These are phyloP conservation scores for Drepana falcataria DNA, from an alignment of 2,888 invertebrate species.

Conservation along the genomic window DNA sequence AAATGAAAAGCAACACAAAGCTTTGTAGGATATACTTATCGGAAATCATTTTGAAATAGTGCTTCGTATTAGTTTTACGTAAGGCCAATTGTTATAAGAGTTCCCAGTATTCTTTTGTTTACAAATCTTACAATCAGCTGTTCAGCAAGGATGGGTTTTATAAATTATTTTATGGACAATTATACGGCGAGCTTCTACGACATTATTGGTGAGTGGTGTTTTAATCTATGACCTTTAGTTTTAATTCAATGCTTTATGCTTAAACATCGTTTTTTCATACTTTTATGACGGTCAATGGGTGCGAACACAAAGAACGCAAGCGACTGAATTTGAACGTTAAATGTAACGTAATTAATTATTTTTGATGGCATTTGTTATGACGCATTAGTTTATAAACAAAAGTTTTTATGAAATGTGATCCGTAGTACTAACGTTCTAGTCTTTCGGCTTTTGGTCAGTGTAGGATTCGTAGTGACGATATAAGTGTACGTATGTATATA, in stretches of 20 bases:
- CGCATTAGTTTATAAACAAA: too few relatives aligned
- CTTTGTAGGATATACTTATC: constrained; percentile 26
- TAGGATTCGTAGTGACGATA: too few relatives aligned
- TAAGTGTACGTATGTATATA: too few relatives aligned
- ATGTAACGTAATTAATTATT: too few relatives aligned
- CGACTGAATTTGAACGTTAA: too few relatives aligned
- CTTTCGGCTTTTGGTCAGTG: too few relatives aligned
- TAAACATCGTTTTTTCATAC: not conserved
- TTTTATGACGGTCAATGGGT: too few relatives aligned
- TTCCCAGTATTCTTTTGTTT: constrained; percentile 15
- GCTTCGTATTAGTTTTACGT: constrained; percentile 21
- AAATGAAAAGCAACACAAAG: constrained; percentile 31
- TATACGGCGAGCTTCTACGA: constrained; percentile 64
- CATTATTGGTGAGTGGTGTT: constrained; percentile 59
- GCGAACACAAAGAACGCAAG: too few relatives aligned
- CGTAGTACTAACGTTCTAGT: too few relatives aligned
- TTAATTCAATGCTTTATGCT: constrained; percentile 14
- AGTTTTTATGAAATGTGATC: too few relatives aligned
- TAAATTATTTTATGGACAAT: constrained; percentile 57
- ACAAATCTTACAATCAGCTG: constrained; percentile 30
- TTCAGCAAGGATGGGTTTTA: constrained; percentile 49
- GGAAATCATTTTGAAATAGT: constrained; percentile 17
- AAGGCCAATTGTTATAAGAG: constrained; percentile 15
- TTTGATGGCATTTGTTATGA: too few relatives aligned
- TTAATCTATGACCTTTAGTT: constrained; percentile 4